Evolutionary conservation across 2,797 vertebrate species (phyloP).

Genomic region (Meriones psammophilus): DNA sequence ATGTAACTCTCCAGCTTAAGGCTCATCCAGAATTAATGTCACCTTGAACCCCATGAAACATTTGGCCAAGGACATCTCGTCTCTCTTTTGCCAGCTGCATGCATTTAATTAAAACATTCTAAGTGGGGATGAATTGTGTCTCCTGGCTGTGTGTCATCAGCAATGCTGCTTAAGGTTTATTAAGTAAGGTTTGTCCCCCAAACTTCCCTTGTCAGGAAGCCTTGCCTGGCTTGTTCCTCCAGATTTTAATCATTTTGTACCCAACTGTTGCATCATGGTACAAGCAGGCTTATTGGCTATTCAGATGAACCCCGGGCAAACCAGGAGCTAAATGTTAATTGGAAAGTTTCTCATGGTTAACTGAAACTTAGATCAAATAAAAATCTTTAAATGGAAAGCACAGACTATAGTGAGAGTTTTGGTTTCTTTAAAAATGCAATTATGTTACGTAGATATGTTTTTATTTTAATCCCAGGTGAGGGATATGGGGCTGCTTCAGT

Average conservation of each 20-base stretch:
- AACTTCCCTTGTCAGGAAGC: not conserved
- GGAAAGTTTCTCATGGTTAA: not conserved
- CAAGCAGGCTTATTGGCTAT: not conserved
- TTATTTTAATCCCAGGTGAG: too few species aligned
- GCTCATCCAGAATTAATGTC: not conserved
- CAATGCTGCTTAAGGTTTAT: not conserved
- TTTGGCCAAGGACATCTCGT: not conserved
- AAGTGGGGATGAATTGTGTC: not conserved
- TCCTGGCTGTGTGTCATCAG: not conserved
- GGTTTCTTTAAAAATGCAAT: too few species aligned
- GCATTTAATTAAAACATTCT: not conserved
- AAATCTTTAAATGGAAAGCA: not conserved
- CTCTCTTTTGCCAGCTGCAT: not conserved
- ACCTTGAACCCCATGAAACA: not conserved
- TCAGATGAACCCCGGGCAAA: not conserved
- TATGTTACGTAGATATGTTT: too few species aligned
- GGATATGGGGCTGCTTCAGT: too few species aligned
- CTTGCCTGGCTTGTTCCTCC: not conserved
- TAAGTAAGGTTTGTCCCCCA: not conserved
- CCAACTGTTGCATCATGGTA: not conserved
- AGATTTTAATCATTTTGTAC: not conserved
- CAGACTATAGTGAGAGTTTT: too few species aligned
- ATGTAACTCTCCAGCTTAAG: not conserved
- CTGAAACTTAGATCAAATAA: slow-evolving; percentile 7
- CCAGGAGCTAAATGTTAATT: not conserved